Conservation (phyloP, 2,797 vertebrate genomes). For the Yasuhikotakia modesta region DNA sequence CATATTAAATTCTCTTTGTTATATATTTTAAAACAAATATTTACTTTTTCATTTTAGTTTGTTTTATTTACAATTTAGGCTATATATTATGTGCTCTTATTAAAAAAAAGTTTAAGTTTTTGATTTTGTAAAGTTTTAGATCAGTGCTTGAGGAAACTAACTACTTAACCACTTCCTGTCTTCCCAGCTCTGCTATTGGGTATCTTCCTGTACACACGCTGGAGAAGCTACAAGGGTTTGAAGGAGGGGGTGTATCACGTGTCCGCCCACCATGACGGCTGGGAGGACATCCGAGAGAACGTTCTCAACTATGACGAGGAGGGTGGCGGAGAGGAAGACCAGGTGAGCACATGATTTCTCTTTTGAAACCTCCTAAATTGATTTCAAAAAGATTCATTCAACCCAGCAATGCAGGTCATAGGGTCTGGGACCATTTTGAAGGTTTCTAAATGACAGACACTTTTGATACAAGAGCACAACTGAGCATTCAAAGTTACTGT, state of each 20-base stretch:
- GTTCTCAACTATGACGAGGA: constrained; percentile 91
- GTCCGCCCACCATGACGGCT: constrained; percentile 80
- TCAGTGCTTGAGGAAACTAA: constrained; percentile 18
- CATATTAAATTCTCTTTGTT: no score
- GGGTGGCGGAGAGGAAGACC: constrained; percentile 88
- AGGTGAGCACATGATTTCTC: constrained; percentile 71
- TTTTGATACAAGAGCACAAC: background rate
- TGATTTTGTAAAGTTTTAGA: no score
- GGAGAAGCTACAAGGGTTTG: constrained; percentile 78
- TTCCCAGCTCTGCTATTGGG: constrained; percentile 80
- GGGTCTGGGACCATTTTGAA: constrained; percentile 4
- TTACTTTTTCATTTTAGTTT: no score
- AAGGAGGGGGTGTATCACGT: constrained; percentile 80
- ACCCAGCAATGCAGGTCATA: constrained; percentile 11
- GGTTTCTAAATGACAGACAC: background rate
- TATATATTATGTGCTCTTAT: no score
- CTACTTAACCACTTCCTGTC: constrained; percentile 27
- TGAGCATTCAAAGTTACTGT: constrained; percentile 40
- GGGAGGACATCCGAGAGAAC: constrained; percentile 89
- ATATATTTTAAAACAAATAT: no score
- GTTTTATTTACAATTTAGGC: no score
- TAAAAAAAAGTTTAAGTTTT: no score
- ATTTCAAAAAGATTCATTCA: constrained; percentile 18
- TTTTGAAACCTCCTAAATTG: background rate
- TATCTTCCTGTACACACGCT: constrained; percentile 81